Evolutionary conservation across 2,888 invertebrate species (phyloP), one percentile per base, ranked within the genome.

Genomic region (Drymonia ruficornis): DNA sequence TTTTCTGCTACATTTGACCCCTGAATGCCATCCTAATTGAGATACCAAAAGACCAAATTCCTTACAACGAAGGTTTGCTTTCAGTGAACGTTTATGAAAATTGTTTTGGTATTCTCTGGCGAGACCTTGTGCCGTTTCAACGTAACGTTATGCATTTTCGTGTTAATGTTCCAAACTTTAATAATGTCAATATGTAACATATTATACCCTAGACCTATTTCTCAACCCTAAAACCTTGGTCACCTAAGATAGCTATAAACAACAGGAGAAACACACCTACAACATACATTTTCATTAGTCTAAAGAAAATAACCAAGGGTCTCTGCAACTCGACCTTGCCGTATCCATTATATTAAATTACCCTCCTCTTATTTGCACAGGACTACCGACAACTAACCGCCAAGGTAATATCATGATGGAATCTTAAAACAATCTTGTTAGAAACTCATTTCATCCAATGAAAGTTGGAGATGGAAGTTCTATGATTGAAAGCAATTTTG

Each of bases 291-390:
- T 15, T 40, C 40, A 40, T 40, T 40, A 40, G 16, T 8, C 2
- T 0, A 40, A 40, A 11, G 9, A 16, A 11, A 40, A 40, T 11
- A 16, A 15, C 40, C 40, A 40, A 40, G 40, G 16, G 16, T 40
- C 16, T 9, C 40, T 16, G 40, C 0, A 40, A 40, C 11, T 40
- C 40, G 40, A 40, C 43, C 12, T 19, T 19, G 13, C 19, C 43
- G 19, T 13, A 16, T 15, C 40, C 43, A 43, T 43, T 43, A 43
- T n/a, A 43, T 43, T 43, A 43, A 43, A 43, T 43, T 19, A 43
- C 19, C 19, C 19, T 43, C 16, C 43, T 19, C 0, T 6, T 43
- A 43, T 43, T 43, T 43, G 13, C 13, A 5, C 19, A 43, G 19
- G 43, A 16, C 16, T 40, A 40, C 40, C 16, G 40, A 40, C 40